phyloP scores from a whole-genome alignment of 2,888 invertebrate genomes.

The Pachymerium ferrugineum region DNA sequence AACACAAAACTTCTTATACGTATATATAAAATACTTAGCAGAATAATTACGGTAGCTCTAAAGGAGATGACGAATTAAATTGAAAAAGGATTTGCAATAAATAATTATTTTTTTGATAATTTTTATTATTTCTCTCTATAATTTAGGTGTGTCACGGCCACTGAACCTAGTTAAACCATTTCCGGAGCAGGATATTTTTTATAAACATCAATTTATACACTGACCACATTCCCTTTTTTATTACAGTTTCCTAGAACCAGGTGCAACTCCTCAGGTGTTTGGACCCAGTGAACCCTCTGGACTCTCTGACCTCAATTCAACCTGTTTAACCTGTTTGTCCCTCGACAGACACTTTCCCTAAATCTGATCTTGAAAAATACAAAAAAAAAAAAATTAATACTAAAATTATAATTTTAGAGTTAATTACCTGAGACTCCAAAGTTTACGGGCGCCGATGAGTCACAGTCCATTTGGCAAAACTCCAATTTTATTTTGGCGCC shows the following conservation, averaged over 20 bases:
- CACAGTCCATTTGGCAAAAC: not conserved
- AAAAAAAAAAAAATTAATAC: too few relatives aligned
- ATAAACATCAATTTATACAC: not conserved
- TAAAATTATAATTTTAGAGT: too few relatives aligned
- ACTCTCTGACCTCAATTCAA: not conserved
- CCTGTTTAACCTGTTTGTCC: not conserved
- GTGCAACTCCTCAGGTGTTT: not conserved
- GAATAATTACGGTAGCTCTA: too few relatives aligned
- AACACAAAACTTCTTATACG: too few relatives aligned
- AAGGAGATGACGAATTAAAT: too few relatives aligned
- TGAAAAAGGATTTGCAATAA: too few relatives aligned
- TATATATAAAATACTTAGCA: too few relatives aligned
- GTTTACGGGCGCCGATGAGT: not conserved
- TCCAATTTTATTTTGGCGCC: not conserved
- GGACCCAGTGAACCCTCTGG: not conserved
- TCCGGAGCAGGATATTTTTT: not conserved
- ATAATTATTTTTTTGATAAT: too few relatives aligned
- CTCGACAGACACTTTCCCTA: not conserved
- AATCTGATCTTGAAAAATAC: not conserved
- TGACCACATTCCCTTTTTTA: constrained; percentile 4
- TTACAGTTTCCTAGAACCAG: not conserved
- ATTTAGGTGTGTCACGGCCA: too few relatives aligned
- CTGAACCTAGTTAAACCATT: not conserved
- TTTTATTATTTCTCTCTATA: too few relatives aligned
- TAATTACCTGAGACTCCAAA: too few relatives aligned